A percentile compares a stretch with the other conserved stretches of the same genome.
Evolutionary conservation across 2,113 vertebrate species (phyloP).

Genomic region (Plectropomus leopardus): DNA sequence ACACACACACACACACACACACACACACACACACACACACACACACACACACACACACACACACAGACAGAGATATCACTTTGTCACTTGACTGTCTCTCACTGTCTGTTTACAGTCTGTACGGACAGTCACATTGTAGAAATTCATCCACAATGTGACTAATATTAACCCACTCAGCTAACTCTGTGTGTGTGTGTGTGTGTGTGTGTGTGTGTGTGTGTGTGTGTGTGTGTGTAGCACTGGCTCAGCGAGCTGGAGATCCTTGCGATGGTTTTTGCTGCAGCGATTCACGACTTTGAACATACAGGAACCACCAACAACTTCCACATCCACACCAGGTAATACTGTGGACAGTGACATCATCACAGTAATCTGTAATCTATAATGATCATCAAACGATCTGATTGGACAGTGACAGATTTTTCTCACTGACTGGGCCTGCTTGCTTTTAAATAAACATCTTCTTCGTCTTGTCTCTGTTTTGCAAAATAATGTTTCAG

Average conservation of each 20-base stretch:
- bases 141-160: not conserved
- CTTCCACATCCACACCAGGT: slow-evolving; percentile 99
- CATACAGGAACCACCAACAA: slow-evolving; percentile 99
- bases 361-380: no score
- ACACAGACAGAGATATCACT: not conserved
- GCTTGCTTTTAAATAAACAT: no score
- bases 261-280: slow-evolving; percentile 98
- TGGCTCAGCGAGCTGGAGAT: slow-evolving; percentile 99
- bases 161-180: no score
- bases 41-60: slow-evolving; percentile 28
- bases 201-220: slow-evolving; percentile 31
- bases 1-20: slow-evolving; percentile 23
- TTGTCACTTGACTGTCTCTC: no score
- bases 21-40: not conserved
- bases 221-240: slow-evolving; percentile 87
- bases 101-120: not conserved
- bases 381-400: no score
- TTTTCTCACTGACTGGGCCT: no score
- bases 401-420: no score
- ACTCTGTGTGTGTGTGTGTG: slow-evolving; percentile 21
- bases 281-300: slow-evolving; percentile 98
- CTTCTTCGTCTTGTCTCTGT: no score
- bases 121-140: not conserved
- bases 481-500: no score
- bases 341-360: not conserved